Base-by-base conservation (phyloP, 2,113 vertebrate genomes). In the Oreocharis arfaki region DNA sequence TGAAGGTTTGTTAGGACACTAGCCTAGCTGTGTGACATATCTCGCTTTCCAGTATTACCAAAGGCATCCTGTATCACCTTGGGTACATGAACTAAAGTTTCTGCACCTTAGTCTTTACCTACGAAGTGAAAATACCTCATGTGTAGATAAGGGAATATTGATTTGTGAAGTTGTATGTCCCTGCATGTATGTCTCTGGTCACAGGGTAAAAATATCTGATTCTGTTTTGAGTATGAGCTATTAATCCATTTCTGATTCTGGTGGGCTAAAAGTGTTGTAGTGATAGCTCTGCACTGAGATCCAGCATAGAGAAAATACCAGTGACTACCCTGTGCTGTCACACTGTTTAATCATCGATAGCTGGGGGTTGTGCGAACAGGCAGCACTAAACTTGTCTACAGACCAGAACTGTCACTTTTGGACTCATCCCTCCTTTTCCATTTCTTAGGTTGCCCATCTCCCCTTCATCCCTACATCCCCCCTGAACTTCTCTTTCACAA, bases 321-420 rank as follows among this genome's bases (percentile, higher is more conserved):
- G 3, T 4, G 7, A 41, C 10, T 52, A 5, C 18, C 35, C 28
- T 22, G 14, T 57, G n/a, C 19, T 84, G 39, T 68, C 56, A 37
- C 1, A 0, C 19, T 55, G 2, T 68, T 61, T 49, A 13, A n/a
- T 28, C 16, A 10, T 17, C 16, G 39, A 0, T 22, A 42, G 9
- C 11, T 35, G 33, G 6, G 21, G 9, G 8, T 22, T 63, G 23
- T 52, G 42, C 39, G 64, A 75, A 75, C 9, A 71, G 12, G 41
- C 33, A 70, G 13, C 1, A 0, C 33, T 30, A 37, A 78, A 30
- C 10, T 15, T 42, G 3, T 20, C 71, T 37, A 18, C 1, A 1
- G 57, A 56, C 7, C 26, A 60, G 55, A 84, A 77, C 15, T 22
- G 8, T 13, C 3, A 14, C 28, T 59, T 90, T 75, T 23, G 59